Conservation (phyloP, 2,888 invertebrate genomes). For the Thymelicus sylvestris region DNA sequence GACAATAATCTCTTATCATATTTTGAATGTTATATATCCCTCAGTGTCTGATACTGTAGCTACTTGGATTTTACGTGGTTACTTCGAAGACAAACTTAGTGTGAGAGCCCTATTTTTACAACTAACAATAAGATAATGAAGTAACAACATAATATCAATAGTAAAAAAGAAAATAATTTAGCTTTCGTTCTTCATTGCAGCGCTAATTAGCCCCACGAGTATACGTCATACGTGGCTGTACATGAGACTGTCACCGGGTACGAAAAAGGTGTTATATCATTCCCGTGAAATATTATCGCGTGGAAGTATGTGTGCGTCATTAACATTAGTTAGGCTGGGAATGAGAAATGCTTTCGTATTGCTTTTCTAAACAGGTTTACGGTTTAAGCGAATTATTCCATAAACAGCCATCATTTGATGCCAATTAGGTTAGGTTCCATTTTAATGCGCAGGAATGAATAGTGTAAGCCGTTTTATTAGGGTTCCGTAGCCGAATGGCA, state of each 20-base stretch:
- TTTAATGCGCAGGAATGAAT: background rate
- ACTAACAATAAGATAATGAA: no score
- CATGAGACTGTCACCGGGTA: constrained; percentile 9
- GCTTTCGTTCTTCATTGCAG: background rate
- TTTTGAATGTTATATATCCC: no score
- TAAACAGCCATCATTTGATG: background rate
- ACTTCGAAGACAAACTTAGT: no score
- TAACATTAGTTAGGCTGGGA: constrained; percentile 16
- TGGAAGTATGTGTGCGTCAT: constrained; percentile 13
- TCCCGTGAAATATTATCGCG: constrained; percentile 16
- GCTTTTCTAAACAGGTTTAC: constrained; percentile 11
- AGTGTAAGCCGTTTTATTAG: no score
- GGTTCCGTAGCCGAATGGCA: no score
- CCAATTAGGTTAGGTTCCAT: background rate
- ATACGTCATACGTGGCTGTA: background rate
- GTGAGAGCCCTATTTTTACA: no score
- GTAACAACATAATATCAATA: no score
- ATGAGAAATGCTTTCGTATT: constrained; percentile 24
- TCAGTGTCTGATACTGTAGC: no score
- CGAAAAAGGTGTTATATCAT: constrained; percentile 15
- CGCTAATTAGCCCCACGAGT: constrained; percentile 12
- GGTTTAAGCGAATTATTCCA: constrained; percentile 11
- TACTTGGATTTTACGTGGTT: no score
- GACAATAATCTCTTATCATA: no score
- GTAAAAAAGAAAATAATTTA: background rate